Conservation (phyloP, 2,797 vertebrate genomes). For the Coilia nasus region DNA sequence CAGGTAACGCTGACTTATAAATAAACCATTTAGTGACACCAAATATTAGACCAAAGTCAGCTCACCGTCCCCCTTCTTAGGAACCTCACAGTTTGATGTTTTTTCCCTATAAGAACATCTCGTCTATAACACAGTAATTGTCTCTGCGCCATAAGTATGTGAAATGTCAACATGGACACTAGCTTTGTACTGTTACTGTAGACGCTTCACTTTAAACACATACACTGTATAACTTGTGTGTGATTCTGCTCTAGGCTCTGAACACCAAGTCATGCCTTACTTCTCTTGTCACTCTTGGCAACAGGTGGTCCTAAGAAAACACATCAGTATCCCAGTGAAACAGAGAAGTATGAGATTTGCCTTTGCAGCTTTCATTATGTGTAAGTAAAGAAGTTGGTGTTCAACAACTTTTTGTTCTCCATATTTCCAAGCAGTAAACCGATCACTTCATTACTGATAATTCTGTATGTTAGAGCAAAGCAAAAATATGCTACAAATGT, state of each 20-base stretch:
- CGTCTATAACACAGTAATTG: not conserved
- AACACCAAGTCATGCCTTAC: not conserved
- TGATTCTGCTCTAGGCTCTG: not conserved
- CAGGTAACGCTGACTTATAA: not conserved
- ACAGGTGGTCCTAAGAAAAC: not conserved
- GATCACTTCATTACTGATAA: not conserved
- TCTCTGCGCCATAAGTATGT: not conserved
- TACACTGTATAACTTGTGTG: not conserved
- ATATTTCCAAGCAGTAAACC: not conserved
- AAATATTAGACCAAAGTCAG: not conserved
- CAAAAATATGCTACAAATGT: not conserved
- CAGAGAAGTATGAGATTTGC: not conserved
- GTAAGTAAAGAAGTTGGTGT: not conserved
- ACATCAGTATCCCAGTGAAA: not conserved
- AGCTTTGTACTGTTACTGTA: not conserved
- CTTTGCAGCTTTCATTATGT: not conserved
- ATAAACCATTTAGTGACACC: not conserved
- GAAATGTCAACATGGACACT: not conserved
- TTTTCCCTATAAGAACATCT: not conserved
- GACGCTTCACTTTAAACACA: not conserved
- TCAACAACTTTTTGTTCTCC: not conserved
- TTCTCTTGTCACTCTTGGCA: not conserved
- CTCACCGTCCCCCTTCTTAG: not conserved
- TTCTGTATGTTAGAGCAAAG: not conserved
- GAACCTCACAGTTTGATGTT: not conserved